Conservation (phyloP, 2,797 vertebrate genomes). For the Helarctos malayanus region DNA sequence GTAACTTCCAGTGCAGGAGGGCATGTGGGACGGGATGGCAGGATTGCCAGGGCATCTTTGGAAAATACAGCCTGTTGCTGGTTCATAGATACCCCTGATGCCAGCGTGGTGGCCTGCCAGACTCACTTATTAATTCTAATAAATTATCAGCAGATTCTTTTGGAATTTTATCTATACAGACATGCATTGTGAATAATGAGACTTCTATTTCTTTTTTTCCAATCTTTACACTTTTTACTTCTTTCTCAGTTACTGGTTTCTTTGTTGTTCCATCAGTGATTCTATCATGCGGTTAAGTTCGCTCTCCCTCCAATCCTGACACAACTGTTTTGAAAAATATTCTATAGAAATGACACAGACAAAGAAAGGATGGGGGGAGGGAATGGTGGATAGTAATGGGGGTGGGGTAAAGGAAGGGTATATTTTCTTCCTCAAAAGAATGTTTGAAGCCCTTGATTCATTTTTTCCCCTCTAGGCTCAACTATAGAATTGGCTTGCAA, state of each 20-base stretch:
- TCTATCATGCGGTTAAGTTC: neutral
- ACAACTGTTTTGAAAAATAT: neutral
- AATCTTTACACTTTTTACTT: neutral
- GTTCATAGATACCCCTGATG: fast-evolving
- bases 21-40: neutral
- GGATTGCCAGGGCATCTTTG: fast-evolving
- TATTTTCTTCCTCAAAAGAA: neutral
- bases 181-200: neutral
- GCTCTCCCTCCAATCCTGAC: neutral
- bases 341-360: neutral
- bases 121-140: neutral
- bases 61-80: neutral
- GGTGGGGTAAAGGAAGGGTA: neutral
- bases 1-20: neutral
- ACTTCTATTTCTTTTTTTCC: neutral
- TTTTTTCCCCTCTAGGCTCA: neutral
- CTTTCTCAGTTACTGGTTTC: neutral
- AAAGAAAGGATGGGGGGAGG: neutral
- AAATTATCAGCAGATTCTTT: neutral
- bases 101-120: neutral
- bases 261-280: neutral
- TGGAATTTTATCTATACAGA: neutral
- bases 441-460: neutral
- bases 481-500: neutral
- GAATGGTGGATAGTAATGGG: neutral